Percentiles rank a stretch among this genome's conserved stretches.
Evolutionary conservation across 92 coral and sea anemone species (phyloP).

Genomic region (Muricea muricata): DNA sequence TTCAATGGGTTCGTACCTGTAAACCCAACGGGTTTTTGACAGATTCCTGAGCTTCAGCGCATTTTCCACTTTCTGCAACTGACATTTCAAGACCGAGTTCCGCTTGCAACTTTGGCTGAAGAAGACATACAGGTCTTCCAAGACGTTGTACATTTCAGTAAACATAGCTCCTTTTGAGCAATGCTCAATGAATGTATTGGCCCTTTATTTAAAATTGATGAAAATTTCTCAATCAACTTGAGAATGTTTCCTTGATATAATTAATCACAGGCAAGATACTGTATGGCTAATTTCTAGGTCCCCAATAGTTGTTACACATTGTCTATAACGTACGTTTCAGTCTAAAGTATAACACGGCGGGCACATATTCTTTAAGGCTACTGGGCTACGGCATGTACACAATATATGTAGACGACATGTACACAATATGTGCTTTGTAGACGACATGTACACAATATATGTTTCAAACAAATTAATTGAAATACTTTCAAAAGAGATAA

Average conservation of each 20-base stretch:
- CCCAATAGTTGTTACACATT: no score
- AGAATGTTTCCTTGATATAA: background rate
- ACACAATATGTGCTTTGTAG: no score
- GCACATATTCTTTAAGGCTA: no score
- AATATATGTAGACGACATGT: no score
- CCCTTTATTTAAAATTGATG: background rate
- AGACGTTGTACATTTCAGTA: background rate
- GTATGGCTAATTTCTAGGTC: no score
- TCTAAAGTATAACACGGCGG: no score
- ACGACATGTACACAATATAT: no score
- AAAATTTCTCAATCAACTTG: background rate
- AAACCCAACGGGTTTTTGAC: background rate
- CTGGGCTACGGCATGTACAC: no score
- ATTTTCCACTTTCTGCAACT: background rate
- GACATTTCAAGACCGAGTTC: background rate
- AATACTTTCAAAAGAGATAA: no score
- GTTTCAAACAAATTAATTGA: no score
- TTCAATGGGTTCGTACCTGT: background rate
- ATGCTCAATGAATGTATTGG: background rate
- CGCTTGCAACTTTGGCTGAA: conserved; percentile 27
- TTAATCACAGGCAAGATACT: no score
- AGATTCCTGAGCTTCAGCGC: background rate
- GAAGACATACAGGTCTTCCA: conserved; percentile 26
- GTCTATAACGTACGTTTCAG: no score
- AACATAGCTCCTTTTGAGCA: background rate